Percentiles rank a stretch among this genome's conserved stretches.
phyloP scores from a whole-genome alignment of 2,797 vertebrate species.

The Chromobotia macracanthus region DNA sequence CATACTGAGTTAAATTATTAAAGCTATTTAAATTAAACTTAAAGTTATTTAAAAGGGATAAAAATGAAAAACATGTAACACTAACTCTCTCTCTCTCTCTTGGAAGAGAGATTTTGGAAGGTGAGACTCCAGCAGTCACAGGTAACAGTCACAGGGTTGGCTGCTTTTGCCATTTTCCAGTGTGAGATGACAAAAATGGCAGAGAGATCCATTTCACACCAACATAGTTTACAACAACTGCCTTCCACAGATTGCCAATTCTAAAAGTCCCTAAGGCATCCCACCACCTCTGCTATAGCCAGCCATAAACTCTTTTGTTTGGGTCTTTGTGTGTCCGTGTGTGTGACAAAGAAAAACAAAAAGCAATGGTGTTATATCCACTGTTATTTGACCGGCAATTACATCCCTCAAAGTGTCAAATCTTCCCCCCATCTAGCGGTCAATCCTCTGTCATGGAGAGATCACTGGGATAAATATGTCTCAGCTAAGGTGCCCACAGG shows the following conservation, averaged over 20 bases:
- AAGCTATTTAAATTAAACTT: too few relatives aligned
- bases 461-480: slow-evolving; percentile 54
- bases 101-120: slow-evolving; percentile 22
- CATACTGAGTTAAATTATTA: too few relatives aligned
- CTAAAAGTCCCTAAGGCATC: slow-evolving; percentile 52
- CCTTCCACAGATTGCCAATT: slow-evolving; percentile 58
- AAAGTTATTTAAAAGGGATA: too few relatives aligned
- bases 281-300: slow-evolving; percentile 27
- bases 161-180: slow-evolving; percentile 28
- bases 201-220: slow-evolving; percentile 72
- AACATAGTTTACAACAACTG: slow-evolving; percentile 66
- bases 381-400: slow-evolving; percentile 47
- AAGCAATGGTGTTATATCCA: slow-evolving; percentile 57
- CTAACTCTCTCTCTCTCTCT: too few relatives aligned
- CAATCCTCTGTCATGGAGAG: slow-evolving; percentile 38
- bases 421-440: slow-evolving; percentile 33
- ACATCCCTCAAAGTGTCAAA: slow-evolving; percentile 31
- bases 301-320: slow-evolving; percentile 8
- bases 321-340: slow-evolving; percentile 20
- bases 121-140: slow-evolving; percentile 13
- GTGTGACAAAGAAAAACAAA: slow-evolving; percentile 59
- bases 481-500: not conserved
- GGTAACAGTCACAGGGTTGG: not conserved
- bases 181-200: slow-evolving; percentile 13
- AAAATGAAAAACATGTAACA: too few relatives aligned